Evolutionary conservation across 2,113 vertebrate genomes (phyloP), one percentile per base, ranked within the genome.

Genomic region (Bettongia penicillata): DNA sequence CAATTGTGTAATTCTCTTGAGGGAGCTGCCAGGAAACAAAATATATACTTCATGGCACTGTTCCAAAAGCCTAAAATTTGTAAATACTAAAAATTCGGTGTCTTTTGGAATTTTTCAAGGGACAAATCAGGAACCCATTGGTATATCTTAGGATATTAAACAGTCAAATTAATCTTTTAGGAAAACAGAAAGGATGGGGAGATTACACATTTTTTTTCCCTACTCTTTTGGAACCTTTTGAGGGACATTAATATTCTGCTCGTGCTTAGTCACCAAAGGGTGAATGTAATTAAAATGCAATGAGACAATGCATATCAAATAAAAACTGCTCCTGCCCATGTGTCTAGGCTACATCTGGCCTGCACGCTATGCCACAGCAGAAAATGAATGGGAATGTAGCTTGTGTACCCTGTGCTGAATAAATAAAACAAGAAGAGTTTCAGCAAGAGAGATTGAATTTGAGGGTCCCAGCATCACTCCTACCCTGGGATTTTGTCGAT

Each of bases 251-350:
- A 93, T 97, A 98, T 97, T 98, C 98, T 94, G 90, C 95, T 97
- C 97, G 94, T 0, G 51, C 28, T 4, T 95, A 90, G 93, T 98
- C 94, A 94, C 97, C 94, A 92, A 96, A 92, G 97, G 95, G 97
- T 97, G 96, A 97, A 96, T 96, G 95, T 97, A 97, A 98, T 98
- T 98, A 97, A 98, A 98, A 98, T 98, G 97, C 97, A 98, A 49
- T 89, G 91, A 98, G 97, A 96, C 95, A 91, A 93, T 96, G 95
- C 49, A 11, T 91, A 96, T 97, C 97, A 98, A 96, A 98, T 95
- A 97, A 97, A 98, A 97, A 95, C 68, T 95, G 95, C 95, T 94
- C 96, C 95, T 96, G 49, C 8, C 8, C 84, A 90, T 0, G 3
- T 90, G 89, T 93, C 95, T 51, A 90, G 94, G 96, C 95, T 94